A percentile compares a stretch with the other conserved stretches of the same genome.
These are phyloP conservation scores for Siniperca undulata DNA, from an alignment of 2,797 vertebrate species.

Conservation along the genomic window DNA sequence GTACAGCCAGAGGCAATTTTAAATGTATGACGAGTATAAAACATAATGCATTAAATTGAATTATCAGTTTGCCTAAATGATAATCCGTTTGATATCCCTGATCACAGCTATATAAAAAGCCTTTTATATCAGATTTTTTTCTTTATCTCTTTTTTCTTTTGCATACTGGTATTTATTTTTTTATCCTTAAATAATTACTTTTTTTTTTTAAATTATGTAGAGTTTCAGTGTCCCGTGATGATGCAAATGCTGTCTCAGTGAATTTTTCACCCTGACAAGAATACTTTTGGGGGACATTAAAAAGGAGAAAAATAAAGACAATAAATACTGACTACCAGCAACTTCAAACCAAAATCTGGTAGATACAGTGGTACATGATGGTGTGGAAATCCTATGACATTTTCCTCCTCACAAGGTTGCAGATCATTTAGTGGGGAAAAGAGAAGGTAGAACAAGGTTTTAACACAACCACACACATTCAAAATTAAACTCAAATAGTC, in stretches of 20 bases:
- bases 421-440: slow-evolving; percentile 12
- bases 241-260: background rate
- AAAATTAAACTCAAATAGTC: slow-evolving; percentile 36
- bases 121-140: background rate
- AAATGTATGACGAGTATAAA: background rate
- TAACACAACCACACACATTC: slow-evolving; percentile 33
- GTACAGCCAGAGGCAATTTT: background rate
- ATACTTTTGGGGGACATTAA: background rate
- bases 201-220: background rate
- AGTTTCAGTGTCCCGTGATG: background rate
- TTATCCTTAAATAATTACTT: background rate
- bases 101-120: background rate
- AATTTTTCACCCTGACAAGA: background rate
- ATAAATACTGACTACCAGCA: background rate
- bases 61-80: background rate
- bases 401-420: slow-evolving; percentile 61
- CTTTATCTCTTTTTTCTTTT: background rate
- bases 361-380: background rate
- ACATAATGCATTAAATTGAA: background rate
- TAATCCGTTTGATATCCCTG: background rate
- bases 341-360: background rate
- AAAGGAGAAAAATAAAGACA: background rate
- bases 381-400: background rate
- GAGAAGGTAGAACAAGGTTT: slow-evolving; percentile 7
- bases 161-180: background rate